A percentile compares a stretch with the other conserved stretches of the same genome.
phyloP scores from a whole-genome alignment of 1,140 invertebrate genomes.

The Zaprionus ghesquierei region DNA sequence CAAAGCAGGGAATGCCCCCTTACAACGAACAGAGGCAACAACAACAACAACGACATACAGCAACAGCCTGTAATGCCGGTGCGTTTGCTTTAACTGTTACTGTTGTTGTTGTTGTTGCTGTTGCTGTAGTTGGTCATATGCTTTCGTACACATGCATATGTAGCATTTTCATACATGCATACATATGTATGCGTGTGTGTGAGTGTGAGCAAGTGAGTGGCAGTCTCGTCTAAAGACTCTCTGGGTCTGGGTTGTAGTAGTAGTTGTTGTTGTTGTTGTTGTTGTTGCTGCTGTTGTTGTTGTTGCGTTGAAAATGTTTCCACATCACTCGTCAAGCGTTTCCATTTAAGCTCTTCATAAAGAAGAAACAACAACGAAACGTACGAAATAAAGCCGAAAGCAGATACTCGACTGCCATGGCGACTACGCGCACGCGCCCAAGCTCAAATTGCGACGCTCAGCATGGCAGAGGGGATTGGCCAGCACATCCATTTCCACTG shows the following conservation, averaged over 20 bases:
- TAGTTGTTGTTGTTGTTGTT: slow-evolving; percentile 36
- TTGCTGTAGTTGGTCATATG: slow-evolving; percentile 36
- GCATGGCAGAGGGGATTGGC: slow-evolving; percentile 10
- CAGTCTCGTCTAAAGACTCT: slow-evolving; percentile 54
- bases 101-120: slow-evolving; percentile 17
- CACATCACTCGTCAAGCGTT: slow-evolving; percentile 83
- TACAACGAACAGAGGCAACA: slow-evolving; percentile 56
- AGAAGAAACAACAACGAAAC: slow-evolving; percentile 32
- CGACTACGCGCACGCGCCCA: slow-evolving; percentile 76
- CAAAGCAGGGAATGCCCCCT: slow-evolving; percentile 71
- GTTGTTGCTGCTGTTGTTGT: slow-evolving; percentile 42
- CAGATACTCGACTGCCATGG: slow-evolving; percentile 59
- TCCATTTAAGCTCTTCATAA: slow-evolving; percentile 71
- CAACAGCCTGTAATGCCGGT: slow-evolving; percentile 76
- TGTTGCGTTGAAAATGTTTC: slow-evolving; percentile 81
- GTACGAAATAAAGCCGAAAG: slow-evolving; percentile 64
- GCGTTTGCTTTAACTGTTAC: slow-evolving; percentile 48
- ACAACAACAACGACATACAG: slow-evolving; percentile 49
- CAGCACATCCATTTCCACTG: slow-evolving; percentile 17
- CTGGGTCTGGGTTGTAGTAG: slow-evolving; percentile 55
- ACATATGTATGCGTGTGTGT: not conserved
- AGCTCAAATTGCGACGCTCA: slow-evolving; percentile 57
- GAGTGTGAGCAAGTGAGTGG: slow-evolving; percentile 24
- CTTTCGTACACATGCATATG: slow-evolving; percentile 17
- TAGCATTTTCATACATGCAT: not conserved